Evolutionary conservation across 2,797 vertebrate species (phyloP), one percentile per base, ranked within the genome.

Genomic region (Salarias fasciatus): DNA sequence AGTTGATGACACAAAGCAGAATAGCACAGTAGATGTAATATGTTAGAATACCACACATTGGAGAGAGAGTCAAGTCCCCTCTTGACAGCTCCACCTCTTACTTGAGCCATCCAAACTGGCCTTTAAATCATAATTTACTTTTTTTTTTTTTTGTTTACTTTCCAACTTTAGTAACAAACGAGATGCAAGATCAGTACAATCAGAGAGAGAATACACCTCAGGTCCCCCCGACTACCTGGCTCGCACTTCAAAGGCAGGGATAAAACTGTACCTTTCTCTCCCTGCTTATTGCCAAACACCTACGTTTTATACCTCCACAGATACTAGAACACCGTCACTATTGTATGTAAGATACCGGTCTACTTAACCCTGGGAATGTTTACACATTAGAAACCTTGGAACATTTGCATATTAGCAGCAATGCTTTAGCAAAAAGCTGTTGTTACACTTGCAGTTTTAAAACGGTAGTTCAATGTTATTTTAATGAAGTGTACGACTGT

Each of bases 171-270:
- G 49, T 66, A 57, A 36, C 35, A 56, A 41, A 63, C 58, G 74
- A 57, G 72, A 83, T 81, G 77, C 85, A 89, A 82, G 63, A 83
- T 74, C 66, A 80, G 83, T 89, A 91, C 88, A 91, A 87, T 91
- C 88, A 84, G 38, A 59, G 68, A 75, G 56, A 62, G 70, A 77
- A 76, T 64, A 63, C 76, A 53, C 85, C 91, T 92, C 92, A 93
- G 92, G 92, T 91, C 76, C 79, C 72, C 73, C 69, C 12, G 12
- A 76, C 66, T 73, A 78, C 66, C 62, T 61, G 61, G 66, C 69
- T 75, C 69, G 40, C 62, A 45, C 69, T 84, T 71, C 64, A 61
- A 80, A 83, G 62, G 67, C 85, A 84, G 83, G 77, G 77, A 82
- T 57, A 29, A 58, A 52, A 57, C 43, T 56, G 49, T 45, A 44